Base-by-base conservation (phyloP, 2,113 vertebrate species). In the Leucopternis melanops region DNA sequence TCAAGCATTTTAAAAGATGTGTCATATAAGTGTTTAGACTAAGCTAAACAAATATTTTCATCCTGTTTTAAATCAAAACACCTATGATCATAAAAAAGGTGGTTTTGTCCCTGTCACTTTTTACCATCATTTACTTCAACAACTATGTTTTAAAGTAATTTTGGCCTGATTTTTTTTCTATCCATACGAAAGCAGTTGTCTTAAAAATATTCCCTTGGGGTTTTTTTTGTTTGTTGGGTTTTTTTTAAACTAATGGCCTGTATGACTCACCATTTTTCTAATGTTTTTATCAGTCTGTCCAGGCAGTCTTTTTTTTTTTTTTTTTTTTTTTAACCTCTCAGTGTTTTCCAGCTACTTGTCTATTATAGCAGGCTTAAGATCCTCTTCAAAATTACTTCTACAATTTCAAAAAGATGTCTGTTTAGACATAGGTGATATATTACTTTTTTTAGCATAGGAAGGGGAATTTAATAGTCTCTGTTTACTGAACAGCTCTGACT, bases 401-500 rank as follows among this genome's bases (percentile, higher is more conserved):
- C 62, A 44, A 8, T 65, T 81, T 67, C 47, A 20, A 73, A 75
- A 55, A 62, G 13, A 47, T 61, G 65, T 13, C 82, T 78, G 5
- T 74, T 92, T 69, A 87, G 69, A 40, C 65, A 86, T 11, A 83
- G 69, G 61, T 79, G 81, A 55, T 77, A n/a, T 4, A 59, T 42
- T 42, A 93, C 31, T 27, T 78, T 73, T 91, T 83, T 88, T 94
- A 91, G 62, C 52, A 77, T 5, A 81, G 70, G 45, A 92, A 89
- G 10, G 45, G 69, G 49, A 83, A 80, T 93, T 73, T 55, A 66
- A 92, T 73, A 72, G 54, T 29, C 31, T 90, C 58, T 94, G 82
- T 92, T 95, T 96, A 79, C 88, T 89, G 90, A 90, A 36, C 32
- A 88, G 61, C 79, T 92, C 95, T 94, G 96, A 96, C 61, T 96